These are phyloP conservation scores for Leucophora obtusa DNA, from an alignment of 2,888 invertebrate genomes.

Conservation along the genomic window DNA sequence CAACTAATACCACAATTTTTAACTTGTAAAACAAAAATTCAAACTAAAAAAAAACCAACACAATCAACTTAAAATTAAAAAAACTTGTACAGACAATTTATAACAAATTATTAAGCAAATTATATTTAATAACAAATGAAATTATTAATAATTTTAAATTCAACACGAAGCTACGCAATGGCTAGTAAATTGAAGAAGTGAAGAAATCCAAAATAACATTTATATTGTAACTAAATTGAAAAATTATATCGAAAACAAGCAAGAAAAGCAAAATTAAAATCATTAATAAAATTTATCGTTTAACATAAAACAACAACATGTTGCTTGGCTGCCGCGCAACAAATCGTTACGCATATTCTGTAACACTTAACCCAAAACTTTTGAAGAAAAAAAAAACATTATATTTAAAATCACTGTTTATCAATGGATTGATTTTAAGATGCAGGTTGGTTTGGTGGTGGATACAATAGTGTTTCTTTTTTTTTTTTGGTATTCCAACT, in stretches of 20 bases:
- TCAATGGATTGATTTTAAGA: too few relatives aligned
- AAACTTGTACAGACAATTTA: slow-evolving; percentile 47
- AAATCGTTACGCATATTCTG: slow-evolving; percentile 60
- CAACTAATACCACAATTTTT: slow-evolving; percentile 9
- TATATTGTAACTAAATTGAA: slow-evolving; percentile 49
- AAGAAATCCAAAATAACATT: slow-evolving; percentile 41
- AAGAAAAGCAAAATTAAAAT: slow-evolving; percentile 30
- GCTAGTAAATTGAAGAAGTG: slow-evolving; percentile 29
- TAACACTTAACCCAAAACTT: slow-evolving; percentile 50
- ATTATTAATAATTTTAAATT: slow-evolving; percentile 56
- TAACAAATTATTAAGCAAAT: slow-evolving; percentile 61
- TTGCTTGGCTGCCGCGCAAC: slow-evolving; percentile 24
- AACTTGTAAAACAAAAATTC: neutral
- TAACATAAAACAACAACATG: slow-evolving; percentile 19
- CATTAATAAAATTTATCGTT: slow-evolving; percentile 40
- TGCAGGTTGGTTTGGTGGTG: neutral
- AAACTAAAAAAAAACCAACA: slow-evolving; percentile 3
- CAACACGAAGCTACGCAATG: slow-evolving; percentile 45
- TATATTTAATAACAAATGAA: slow-evolving; percentile 58
- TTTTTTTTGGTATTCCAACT: neutral
- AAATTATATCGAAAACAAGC: slow-evolving; percentile 50
- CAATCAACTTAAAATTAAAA: neutral
- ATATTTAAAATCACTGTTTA: too few relatives aligned
- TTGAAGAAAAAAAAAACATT: too few relatives aligned
- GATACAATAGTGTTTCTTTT: neutral